Conservation (phyloP, 2,797 vertebrate species). For the Phrynocephalus vlangalii region DNA sequence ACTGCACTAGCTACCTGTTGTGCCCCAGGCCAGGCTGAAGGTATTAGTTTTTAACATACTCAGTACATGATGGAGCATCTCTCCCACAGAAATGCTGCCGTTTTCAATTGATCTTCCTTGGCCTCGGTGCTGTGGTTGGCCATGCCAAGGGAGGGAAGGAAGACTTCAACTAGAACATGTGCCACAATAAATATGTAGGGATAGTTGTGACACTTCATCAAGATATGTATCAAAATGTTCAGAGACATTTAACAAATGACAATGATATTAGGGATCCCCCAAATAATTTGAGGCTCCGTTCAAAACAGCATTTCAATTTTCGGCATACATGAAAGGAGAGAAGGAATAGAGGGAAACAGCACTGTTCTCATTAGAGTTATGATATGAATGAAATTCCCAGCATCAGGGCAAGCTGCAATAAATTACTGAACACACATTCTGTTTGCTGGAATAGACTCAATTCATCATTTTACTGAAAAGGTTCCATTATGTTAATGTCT, state of each 20-base stretch:
- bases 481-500: constrained; percentile 88
- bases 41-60: too few species aligned
- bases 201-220: too few species aligned
- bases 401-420: constrained; percentile 70
- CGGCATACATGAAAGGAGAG: constrained; percentile 34
- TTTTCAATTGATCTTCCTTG: too few species aligned
- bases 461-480: constrained; percentile 87
- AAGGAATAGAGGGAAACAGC: constrained; percentile 48
- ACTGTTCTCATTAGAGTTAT: constrained; percentile 76
- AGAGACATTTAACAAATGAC: constrained; percentile 62
- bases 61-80: too few species aligned
- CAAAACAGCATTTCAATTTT: constrained; percentile 58
- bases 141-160: too few species aligned
- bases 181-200: too few species aligned
- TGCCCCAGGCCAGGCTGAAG: too few species aligned
- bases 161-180: too few species aligned
- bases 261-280: constrained; percentile 68
- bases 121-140: too few species aligned
- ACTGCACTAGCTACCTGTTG: too few species aligned
- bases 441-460: constrained; percentile 81
- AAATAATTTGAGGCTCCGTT: constrained; percentile 57
- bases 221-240: constrained; percentile 63
- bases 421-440: constrained; percentile 79
- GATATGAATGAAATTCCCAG: constrained; percentile 68
- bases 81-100: too few species aligned